Evolutionary conservation across 1,140 invertebrate genomes (phyloP).

Genomic region (Ctenoplectra terminalis): DNA sequence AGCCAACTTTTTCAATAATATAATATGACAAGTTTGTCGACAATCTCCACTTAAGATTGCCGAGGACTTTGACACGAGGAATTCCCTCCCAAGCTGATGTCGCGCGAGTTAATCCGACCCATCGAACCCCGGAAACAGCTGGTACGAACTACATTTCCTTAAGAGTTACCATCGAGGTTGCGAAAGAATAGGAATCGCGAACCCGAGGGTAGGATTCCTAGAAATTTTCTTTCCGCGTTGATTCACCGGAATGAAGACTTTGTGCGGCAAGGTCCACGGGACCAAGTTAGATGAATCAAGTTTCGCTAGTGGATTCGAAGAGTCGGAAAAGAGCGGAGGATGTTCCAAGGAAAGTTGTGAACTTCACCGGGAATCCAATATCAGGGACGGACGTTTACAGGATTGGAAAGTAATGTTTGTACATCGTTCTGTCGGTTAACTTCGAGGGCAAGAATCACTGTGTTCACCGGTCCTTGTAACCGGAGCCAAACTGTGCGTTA

Average conservation of each 20-base stretch:
- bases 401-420: slow-evolving; percentile 49
- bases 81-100: slow-evolving; percentile 22
- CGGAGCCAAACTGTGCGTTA: not conserved
- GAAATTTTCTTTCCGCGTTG: slow-evolving; percentile 45
- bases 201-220: not conserved
- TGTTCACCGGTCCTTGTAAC: not conserved
- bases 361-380: slow-evolving; percentile 50
- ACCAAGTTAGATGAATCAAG: slow-evolving; percentile 70
- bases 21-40: not conserved
- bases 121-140: slow-evolving; percentile 44
- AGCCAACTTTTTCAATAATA: slow-evolving; percentile 65
- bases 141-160: slow-evolving; percentile 13
- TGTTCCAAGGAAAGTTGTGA: too few species aligned
- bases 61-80: not conserved
- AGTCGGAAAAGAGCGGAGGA: slow-evolving; percentile 9
- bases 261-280: slow-evolving; percentile 40
- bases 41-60: slow-evolving; percentile 17
- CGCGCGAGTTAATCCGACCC: slow-evolving; percentile 11
- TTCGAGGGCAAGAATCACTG: slow-evolving; percentile 15
- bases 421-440: slow-evolving; percentile 32
- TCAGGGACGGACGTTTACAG: slow-evolving; percentile 38
- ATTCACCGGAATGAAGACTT: slow-evolving; percentile 52
- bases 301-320: slow-evolving; percentile 46
- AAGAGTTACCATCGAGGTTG: not conserved
- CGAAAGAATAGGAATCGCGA: slow-evolving; percentile 14